Evolutionary conservation across 1,140 invertebrate species (phyloP), one percentile per base, ranked within the genome.

Genomic region (Pseudomyrmex pallidus): DNA sequence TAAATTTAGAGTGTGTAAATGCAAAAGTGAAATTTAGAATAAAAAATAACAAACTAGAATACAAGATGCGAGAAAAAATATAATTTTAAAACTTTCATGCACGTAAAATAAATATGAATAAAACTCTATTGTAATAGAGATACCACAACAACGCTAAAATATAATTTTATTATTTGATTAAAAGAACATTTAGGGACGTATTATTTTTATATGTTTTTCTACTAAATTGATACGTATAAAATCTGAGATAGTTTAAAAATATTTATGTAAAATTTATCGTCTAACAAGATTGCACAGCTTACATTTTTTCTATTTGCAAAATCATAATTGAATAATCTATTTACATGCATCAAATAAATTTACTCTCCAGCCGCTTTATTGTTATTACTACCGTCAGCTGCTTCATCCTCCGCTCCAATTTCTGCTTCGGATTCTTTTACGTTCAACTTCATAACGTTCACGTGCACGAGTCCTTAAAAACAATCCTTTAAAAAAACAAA

Each of bases 331-430:
- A 77, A 77, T 77, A 25, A 77, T 77, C 50, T 35, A 35, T 35
- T 35, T 67, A 50, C 74, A 77, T 77, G 48, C 74, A 77, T 54
- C 74, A 63, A 77, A 67, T 77, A 77, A 77, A 77, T 77, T 77
- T 77, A 56, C 74, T 68, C 63, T 56, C 48, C 62, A 54, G 22
- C 74, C 50, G 63, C 17, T 67, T 62, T 67, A 77, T 77, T 50
- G 74, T 50, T n/a, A 17, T 48, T 17, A 66, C 64, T 8, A 35
- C 44, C 62, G 62, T 44, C 74, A 77, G 63, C 74, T 67, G 74
- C 66, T 68, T 67, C 63, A 56, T 68, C 25, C 13, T 67, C 67
- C 46, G 63, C 20, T n/a, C 35, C 25, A 67, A 77, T 52, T 67
- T 67, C 17, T 56, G 20, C 50, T 67, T 44, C 9, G 44, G 50